phyloP scores from a whole-genome alignment of 2,113 vertebrate species.

The Hoplias malabaricus region DNA sequence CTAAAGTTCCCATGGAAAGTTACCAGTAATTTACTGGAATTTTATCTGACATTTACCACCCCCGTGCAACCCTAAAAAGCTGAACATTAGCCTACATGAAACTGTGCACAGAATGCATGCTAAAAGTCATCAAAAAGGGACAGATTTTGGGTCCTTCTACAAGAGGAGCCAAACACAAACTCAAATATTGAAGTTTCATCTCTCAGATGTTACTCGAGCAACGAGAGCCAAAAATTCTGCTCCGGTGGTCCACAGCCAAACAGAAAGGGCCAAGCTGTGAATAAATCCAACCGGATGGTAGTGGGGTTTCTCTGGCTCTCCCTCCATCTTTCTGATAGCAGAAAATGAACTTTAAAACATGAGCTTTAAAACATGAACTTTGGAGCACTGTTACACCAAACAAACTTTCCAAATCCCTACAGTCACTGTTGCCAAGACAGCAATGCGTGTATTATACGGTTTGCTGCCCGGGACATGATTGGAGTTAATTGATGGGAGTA shows the following conservation, averaged over 20 bases:
- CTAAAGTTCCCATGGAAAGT: too few species aligned
- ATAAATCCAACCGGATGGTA: neutral
- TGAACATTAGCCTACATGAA: neutral
- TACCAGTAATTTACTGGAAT: neutral
- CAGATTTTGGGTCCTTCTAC: neutral
- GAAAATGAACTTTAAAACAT: constrained; percentile 21
- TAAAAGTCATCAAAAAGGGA: neutral
- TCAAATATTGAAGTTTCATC: constrained; percentile 29
- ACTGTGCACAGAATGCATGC: neutral
- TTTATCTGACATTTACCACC: too few species aligned
- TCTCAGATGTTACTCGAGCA: constrained; percentile 30
- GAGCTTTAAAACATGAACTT: constrained; percentile 27
- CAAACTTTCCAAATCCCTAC: neutral
- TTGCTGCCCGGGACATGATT: neutral
- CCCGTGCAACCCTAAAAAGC: too few species aligned
- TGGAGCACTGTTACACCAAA: constrained; percentile 5
- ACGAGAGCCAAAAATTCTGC: constrained; percentile 23
- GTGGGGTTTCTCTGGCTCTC: neutral
- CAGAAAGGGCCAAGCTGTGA: neutral
- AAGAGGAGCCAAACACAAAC: neutral
- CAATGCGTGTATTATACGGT: neutral
- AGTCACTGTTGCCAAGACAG: neutral
- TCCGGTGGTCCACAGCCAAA: constrained; percentile 36
- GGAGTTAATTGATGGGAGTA: constrained; percentile 21
- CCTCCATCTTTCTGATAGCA: neutral